Conservation (phyloP, 2,113 vertebrate species). For the Melanostigma gelatinosum region DNA sequence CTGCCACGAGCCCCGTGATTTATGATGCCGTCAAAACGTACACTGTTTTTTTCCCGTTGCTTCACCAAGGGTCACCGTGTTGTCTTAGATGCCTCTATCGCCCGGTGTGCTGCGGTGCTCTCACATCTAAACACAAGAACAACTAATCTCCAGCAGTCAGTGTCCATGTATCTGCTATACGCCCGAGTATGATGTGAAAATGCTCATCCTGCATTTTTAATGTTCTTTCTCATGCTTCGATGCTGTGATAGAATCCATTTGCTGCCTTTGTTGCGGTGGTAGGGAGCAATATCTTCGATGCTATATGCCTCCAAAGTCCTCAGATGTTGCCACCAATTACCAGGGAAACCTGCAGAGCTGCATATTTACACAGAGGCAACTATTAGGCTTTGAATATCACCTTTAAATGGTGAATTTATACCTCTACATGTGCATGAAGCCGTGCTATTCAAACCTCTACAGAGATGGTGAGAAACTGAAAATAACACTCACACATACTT, state of each 20-base stretch:
- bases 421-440: constrained; percentile 59
- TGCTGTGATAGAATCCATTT: constrained; percentile 39
- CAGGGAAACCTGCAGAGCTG: constrained; percentile 23
- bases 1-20: constrained; percentile 77
- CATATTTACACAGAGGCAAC: not conserved
- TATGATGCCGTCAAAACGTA: constrained; percentile 77
- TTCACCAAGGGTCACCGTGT: constrained; percentile 72
- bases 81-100: constrained; percentile 70
- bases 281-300: constrained; percentile 24
- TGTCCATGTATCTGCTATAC: constrained; percentile 52
- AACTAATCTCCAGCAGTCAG: constrained; percentile 54
- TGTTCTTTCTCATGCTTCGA: constrained; percentile 30
- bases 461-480: not conserved
- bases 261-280: constrained; percentile 33
- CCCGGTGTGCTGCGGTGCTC: constrained; percentile 32
- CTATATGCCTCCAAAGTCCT: constrained; percentile 46
- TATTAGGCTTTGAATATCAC: constrained; percentile 52
- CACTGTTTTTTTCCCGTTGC: constrained; percentile 61
- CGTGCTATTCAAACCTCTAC: constrained; percentile 26
- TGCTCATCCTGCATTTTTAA: constrained; percentile 65
- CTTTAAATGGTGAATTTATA: constrained; percentile 45
- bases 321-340: constrained; percentile 72
- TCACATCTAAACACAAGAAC: constrained; percentile 41
- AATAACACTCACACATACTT: constrained; percentile 44
- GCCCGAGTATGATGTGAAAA: constrained; percentile 47